Evolutionary conservation across 2,888 invertebrate species (phyloP), one percentile per base, ranked within the genome.

Genomic region (Lepidochrysops patricia): DNA sequence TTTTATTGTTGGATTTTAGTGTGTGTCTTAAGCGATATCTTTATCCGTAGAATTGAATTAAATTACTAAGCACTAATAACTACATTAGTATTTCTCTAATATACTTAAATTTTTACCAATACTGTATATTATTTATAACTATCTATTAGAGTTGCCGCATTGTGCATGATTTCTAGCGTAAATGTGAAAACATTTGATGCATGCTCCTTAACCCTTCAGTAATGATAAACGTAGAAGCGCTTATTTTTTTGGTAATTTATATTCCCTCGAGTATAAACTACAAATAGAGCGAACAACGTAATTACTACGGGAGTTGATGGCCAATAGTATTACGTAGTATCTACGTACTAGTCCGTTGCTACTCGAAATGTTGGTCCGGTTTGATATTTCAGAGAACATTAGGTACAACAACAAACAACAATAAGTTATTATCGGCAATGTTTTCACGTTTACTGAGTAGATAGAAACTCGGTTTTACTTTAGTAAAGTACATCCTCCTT

Each of bases 341-440:
- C 26, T 62, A 61, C 32, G 19, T 9, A n/a, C n/a, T n/a, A n/a
- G n/a, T 63, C 60, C 63, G 48, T 62, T 60, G 60, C 43, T 60
- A 59, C 43, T 57, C 60, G 62, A 60, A n/a, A 60, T 62, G 29
- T 29, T 23, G 23, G 23, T 29, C 13, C 49, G 9, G 43, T 23
- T 19, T 43, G 37, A 57, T 57, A 57, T 57, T 57, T 57, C 9
- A 32, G 58, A 58, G 29, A 58, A 29, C 49, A n/a, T 50, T 50
- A 26, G 15, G 37, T 49, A 49, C 49, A 58, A 63, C 56, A 58
- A 63, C 60, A 61, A 62, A 63, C 64, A 67, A 67, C 61, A 62
- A 60, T 61, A 60, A 58, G 63, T 63, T 64, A 61, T 63, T 62
- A 67, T 60, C 61, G 57, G 57, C 60, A 49, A 62, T 66, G 64